Percentiles rank a stretch among this genome's conserved stretches.
Evolutionary conservation across 2,888 invertebrate species (phyloP).

Genomic region (Rhamphomyia laevipes): DNA sequence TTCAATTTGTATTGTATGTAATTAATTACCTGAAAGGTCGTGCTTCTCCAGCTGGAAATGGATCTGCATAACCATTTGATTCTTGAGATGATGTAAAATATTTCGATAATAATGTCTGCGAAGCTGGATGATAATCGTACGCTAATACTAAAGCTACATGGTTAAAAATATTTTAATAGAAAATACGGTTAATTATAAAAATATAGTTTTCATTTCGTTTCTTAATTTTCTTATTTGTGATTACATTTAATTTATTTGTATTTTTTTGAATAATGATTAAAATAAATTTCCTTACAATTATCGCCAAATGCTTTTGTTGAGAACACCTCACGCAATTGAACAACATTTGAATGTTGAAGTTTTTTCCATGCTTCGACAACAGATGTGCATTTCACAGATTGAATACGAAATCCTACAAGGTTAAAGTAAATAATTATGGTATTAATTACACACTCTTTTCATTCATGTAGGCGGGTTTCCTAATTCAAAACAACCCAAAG

Average conservation of each 20-base stretch:
- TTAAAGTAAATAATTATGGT: too few species aligned
- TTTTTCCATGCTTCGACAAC: conserved; percentile 91
- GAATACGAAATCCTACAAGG: conserved; percentile 58
- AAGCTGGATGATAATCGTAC: conserved; percentile 89
- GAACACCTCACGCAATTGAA: conserved; percentile 84
- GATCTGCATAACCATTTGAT: conserved; percentile 57
- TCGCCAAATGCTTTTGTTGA: conserved; percentile 94
- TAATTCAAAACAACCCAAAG: too few species aligned
- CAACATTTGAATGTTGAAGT: conserved; percentile 88
- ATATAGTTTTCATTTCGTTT: too few species aligned
- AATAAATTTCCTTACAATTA: conserved; percentile 56
- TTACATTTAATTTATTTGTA: too few species aligned
- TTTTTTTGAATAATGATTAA: too few species aligned
- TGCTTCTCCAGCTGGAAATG: conserved; percentile 70
- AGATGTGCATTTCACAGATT: conserved; percentile 72
- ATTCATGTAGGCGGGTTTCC: too few species aligned
- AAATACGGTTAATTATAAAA: background rate
- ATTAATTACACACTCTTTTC: too few species aligned
- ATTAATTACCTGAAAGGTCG: conserved; percentile 37
- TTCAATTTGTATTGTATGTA: too few species aligned
- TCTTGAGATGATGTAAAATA: conserved; percentile 57
- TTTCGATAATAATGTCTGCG: conserved; percentile 75
- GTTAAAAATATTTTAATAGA: conserved; percentile 8
- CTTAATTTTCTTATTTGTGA: too few species aligned
- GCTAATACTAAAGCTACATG: conserved; percentile 76